A percentile compares a stretch with the other conserved stretches of the same genome.
phyloP scores from a whole-genome alignment of 2,113 vertebrate species.

The Emydocephalus ijimae region DNA sequence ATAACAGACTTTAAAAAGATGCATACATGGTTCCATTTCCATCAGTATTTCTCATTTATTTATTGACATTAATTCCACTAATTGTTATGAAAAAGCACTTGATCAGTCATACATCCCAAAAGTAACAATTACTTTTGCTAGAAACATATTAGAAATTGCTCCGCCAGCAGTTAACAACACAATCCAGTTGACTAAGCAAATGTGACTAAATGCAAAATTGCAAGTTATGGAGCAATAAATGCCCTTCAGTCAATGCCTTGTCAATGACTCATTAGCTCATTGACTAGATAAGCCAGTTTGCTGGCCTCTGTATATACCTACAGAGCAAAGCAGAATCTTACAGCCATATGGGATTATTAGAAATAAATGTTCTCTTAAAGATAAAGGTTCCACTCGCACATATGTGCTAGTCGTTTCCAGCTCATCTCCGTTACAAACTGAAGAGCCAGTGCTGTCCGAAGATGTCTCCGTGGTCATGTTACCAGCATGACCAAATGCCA shows the following conservation, averaged over 20 bases:
- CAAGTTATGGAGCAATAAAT: not conserved
- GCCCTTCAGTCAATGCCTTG: constrained; percentile 21
- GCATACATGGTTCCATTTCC: constrained; percentile 12
- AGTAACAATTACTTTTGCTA: constrained; percentile 4
- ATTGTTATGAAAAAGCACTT: constrained; percentile 11
- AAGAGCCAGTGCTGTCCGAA: too few relatives aligned
- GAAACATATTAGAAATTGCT: constrained; percentile 33
- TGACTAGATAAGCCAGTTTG: not conserved
- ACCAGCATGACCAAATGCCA: too few relatives aligned
- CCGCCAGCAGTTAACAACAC: constrained; percentile 13
- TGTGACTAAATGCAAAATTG: constrained; percentile 26
- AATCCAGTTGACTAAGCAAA: constrained; percentile 19
- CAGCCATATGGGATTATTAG: not conserved
- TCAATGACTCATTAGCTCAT: fast-evolving
- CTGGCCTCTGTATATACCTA: not conserved
- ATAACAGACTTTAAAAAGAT: constrained; percentile 27
- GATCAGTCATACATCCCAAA: constrained; percentile 11
- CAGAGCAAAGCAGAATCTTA: not conserved
- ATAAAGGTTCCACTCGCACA: too few relatives aligned
- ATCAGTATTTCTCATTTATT: constrained; percentile 18
- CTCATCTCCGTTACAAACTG: too few relatives aligned
- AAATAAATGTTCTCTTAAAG: not conserved
- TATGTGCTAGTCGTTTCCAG: too few relatives aligned
- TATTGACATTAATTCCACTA: constrained; percentile 32
- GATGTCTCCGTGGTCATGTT: too few relatives aligned